Percentiles rank a stretch among this genome's conserved stretches.
Evolutionary conservation across 2,888 invertebrate species (phyloP).

Genomic region (Iphiclides podalirius): DNA sequence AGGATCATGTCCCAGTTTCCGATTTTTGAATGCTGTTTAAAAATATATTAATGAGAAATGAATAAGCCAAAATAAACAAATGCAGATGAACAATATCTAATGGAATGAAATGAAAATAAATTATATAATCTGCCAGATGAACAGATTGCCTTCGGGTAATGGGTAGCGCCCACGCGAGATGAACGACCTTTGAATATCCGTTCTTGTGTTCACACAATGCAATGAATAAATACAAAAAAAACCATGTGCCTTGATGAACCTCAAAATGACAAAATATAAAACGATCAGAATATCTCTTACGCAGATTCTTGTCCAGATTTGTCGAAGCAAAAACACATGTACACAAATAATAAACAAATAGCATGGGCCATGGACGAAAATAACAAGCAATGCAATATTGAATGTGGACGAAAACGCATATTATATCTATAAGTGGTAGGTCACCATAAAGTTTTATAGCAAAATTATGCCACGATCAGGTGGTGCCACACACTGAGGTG

Average conservation of each 20-base stretch:
- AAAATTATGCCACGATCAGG: slow-evolving; percentile 4
- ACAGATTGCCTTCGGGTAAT: slow-evolving; percentile 8
- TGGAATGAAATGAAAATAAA: neutral
- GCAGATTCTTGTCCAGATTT: too few species aligned
- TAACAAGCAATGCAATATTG: neutral
- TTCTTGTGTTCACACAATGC: slow-evolving; percentile 1
- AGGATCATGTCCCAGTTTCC: neutral
- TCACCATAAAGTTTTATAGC: neutral
- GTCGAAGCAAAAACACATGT: too few species aligned
- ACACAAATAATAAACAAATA: neutral
- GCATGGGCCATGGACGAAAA: neutral
- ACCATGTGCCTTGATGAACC: neutral
- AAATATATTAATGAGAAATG: neutral
- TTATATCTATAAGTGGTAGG: neutral
- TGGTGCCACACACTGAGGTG: slow-evolving; percentile 7
- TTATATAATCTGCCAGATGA: slow-evolving; percentile 16
- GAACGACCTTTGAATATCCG: slow-evolving; percentile 15
- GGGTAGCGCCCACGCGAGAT: slow-evolving; percentile 14
- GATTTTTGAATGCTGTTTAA: neutral
- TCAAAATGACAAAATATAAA: neutral
- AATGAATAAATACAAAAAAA: neutral
- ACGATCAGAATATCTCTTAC: too few species aligned
- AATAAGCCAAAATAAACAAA: slow-evolving; percentile 2
- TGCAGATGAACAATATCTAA: neutral
- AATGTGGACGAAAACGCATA: neutral